Percentiles rank a stretch among this genome's conserved stretches.
phyloP scores from a whole-genome alignment of 2,113 vertebrate genomes.

The Barnardius zonarius region DNA sequence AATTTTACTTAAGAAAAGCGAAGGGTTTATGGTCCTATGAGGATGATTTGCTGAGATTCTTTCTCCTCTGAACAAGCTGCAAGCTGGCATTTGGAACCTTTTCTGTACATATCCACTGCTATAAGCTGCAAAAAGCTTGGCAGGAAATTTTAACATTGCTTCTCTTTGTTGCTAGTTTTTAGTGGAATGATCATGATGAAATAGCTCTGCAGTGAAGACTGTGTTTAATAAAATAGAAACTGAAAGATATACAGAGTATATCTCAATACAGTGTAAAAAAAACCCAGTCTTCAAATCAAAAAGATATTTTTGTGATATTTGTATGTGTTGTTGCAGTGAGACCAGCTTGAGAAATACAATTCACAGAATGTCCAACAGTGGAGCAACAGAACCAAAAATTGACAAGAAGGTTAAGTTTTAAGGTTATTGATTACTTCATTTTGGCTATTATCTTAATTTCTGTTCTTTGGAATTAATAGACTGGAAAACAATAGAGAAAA shows the following conservation, averaged over 20 bases:
- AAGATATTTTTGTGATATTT: rapidly evolving
- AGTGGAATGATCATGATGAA: neutral
- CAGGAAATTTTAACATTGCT: neutral
- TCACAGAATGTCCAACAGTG: neutral
- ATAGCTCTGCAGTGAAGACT: neutral
- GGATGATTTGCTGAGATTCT: neutral
- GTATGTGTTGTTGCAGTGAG: neutral
- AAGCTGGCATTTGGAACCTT: neutral
- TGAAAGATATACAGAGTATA: neutral
- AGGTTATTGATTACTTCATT: neutral
- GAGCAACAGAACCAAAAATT: neutral
- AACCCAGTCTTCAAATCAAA: neutral
- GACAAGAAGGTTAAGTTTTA: neutral
- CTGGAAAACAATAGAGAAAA: neutral
- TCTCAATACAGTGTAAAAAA: neutral
- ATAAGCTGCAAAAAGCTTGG: neutral
- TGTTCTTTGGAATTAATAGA: neutral
- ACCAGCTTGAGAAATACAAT: neutral
- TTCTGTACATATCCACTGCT: neutral
- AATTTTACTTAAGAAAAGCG: neutral
- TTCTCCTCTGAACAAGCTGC: neutral
- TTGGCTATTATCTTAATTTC: neutral
- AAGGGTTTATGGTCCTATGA: neutral
- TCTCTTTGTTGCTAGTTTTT: neutral
- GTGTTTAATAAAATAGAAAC: neutral